Conservation (phyloP, 1,140 invertebrate genomes). For the Drosophila lacteicornis region DNA sequence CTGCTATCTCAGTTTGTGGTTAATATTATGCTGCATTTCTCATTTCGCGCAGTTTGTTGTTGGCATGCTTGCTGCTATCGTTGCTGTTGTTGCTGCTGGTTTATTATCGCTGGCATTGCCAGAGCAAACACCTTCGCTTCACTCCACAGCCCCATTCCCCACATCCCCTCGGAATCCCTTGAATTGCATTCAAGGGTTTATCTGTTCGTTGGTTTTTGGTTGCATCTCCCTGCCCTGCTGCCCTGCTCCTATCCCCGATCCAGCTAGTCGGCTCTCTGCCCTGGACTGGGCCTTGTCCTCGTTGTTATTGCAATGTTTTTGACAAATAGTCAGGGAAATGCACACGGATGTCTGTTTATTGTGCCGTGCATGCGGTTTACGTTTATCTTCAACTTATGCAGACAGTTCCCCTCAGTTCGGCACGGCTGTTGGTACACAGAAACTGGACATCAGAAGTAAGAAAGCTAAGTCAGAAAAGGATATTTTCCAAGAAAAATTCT, state of each 20-base stretch:
- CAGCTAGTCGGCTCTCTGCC: not conserved
- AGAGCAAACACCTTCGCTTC: constrained; percentile 60
- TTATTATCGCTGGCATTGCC: constrained; percentile 78
- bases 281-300: constrained; percentile 24
- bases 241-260: not conserved
- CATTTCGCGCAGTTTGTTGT: constrained; percentile 70
- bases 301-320: constrained; percentile 83
- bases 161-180: constrained; percentile 19
- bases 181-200: constrained; percentile 65
- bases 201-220: constrained; percentile 75
- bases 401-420: constrained; percentile 63
- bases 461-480: too few relatives aligned
- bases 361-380: constrained; percentile 82
- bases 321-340: constrained; percentile 83
- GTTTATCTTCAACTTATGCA: constrained; percentile 83
- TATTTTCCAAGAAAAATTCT: too few relatives aligned
- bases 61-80: constrained; percentile 32
- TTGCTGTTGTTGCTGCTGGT: constrained; percentile 55
- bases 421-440: constrained; percentile 5
- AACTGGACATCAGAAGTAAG: too few relatives aligned
- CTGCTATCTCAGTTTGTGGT: constrained; percentile 81
- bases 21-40: constrained; percentile 83
- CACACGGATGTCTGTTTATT: constrained; percentile 84
- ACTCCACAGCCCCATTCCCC: constrained; percentile 32
- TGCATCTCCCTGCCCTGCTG: constrained; percentile 12